Conservation (phyloP, 2,797 vertebrate species). For the Microctenopoma steveboyesi region DNA sequence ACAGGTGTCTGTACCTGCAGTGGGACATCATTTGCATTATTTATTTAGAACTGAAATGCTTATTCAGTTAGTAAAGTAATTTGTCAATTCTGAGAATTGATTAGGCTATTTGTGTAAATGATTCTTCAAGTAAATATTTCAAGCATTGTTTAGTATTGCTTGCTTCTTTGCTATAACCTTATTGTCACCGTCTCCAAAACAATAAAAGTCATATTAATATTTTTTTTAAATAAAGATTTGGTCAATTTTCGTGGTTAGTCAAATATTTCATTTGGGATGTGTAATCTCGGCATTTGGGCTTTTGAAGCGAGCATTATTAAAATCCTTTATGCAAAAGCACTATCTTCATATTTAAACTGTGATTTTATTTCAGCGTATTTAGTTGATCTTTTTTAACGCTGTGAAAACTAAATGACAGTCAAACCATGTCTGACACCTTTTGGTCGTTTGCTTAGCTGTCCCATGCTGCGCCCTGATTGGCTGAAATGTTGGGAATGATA, state of each 20-base stretch:
- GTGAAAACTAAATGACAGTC: background rate
- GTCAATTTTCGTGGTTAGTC: background rate
- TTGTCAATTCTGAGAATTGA: background rate
- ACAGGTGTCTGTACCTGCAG: background rate
- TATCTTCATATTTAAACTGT: background rate
- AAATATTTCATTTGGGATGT: fast-evolving
- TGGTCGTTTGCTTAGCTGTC: background rate
- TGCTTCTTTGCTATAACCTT: background rate
- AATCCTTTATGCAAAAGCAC: background rate
- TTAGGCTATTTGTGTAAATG: background rate
- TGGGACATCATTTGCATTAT: background rate
- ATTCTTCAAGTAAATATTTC: background rate
- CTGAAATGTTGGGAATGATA: fast-evolving
- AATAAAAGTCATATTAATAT: background rate
- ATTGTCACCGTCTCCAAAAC: background rate
- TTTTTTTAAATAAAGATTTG: background rate
- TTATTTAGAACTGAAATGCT: background rate
- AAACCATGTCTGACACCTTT: background rate
- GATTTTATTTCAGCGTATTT: background rate
- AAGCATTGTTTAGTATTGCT: background rate
- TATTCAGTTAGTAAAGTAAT: background rate
- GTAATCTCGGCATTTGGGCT: background rate
- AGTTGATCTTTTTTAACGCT: no score
- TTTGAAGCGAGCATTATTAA: background rate
- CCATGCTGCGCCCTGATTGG: conserved; percentile 42